Percentiles rank a stretch among this genome's conserved stretches.
Conservation (phyloP, 1,140 invertebrate species). For the Bathynomus jamesi region DNA sequence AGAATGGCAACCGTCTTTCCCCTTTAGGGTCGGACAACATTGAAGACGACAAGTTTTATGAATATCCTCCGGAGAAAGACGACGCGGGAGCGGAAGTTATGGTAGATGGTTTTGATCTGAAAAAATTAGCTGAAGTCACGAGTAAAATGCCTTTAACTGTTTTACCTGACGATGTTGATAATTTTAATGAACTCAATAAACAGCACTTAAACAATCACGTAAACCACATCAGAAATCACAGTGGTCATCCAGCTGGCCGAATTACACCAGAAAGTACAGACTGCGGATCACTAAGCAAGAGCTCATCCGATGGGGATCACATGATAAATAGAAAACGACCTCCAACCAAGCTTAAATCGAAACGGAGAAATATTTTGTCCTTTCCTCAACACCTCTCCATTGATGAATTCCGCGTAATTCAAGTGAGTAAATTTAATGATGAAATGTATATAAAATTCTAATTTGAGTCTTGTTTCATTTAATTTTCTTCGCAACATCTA, state of each 20-base stretch:
- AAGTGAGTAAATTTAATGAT: slow-evolving; percentile 48
- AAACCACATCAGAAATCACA: slow-evolving; percentile 12
- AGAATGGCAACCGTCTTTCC: slow-evolving; percentile 4
- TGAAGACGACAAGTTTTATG: slow-evolving; percentile 26
- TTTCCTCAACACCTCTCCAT: slow-evolving; percentile 56
- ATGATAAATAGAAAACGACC: slow-evolving; percentile 39
- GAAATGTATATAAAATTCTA: no score
- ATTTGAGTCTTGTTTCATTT: neutral
- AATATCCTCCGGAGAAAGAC: slow-evolving; percentile 35
- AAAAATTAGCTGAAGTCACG: slow-evolving; percentile 26
- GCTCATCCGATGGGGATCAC: slow-evolving; percentile 44
- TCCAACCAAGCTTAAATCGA: slow-evolving; percentile 44
- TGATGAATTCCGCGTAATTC: slow-evolving; percentile 55
- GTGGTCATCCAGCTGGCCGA: slow-evolving; percentile 19
- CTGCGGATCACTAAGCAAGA: slow-evolving; percentile 45
- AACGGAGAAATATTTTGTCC: slow-evolving; percentile 45
- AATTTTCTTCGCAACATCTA: no score
- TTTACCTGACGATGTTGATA: slow-evolving; percentile 21
- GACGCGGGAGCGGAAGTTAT: slow-evolving; percentile 13
- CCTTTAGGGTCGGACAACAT: neutral
- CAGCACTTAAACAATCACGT: slow-evolving; percentile 28
- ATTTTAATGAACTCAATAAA: slow-evolving; percentile 32
- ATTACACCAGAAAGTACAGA: slow-evolving; percentile 40
- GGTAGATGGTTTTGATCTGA: slow-evolving; percentile 23
- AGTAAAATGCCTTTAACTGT: slow-evolving; percentile 30